Conservation (phyloP, 2,797 vertebrate genomes). For the Lepus townsendii region DNA sequence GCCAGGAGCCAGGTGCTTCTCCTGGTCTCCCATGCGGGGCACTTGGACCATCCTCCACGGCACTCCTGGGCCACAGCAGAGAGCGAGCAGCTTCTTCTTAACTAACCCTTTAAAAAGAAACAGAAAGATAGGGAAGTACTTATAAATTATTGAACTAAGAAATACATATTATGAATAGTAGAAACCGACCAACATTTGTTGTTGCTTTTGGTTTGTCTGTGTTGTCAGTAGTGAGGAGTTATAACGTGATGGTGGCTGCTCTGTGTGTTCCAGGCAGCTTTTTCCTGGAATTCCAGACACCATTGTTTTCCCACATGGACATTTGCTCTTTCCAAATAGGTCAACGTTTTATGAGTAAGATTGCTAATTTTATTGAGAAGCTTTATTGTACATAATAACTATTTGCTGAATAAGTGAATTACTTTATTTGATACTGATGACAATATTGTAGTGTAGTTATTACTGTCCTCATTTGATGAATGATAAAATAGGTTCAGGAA, state of each 20-base stretch:
- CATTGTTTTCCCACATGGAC: neutral
- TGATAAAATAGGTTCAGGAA: slow-evolving; percentile 15
- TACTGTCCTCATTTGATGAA: neutral
- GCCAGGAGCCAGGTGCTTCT: too few relatives aligned
- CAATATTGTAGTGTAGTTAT: neutral
- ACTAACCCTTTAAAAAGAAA: neutral
- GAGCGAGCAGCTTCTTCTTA: neutral
- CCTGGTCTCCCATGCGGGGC: too few relatives aligned
- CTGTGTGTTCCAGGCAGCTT: neutral
- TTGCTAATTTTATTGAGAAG: neutral
- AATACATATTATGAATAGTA: neutral
- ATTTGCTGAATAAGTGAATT: slow-evolving; percentile 1
- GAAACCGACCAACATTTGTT: neutral
- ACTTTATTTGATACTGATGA: neutral
- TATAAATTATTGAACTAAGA: neutral
- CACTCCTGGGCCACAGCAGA: too few relatives aligned
- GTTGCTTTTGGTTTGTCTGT: neutral
- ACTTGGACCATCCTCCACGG: too few relatives aligned
- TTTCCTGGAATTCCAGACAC: neutral
- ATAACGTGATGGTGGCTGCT: neutral
- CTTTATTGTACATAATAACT: neutral
- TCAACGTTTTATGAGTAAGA: neutral
- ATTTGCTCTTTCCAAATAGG: slow-evolving; percentile 1
- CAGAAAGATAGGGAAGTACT: neutral
- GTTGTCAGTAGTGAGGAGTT: neutral